phyloP scores from a whole-genome alignment of 2,888 invertebrate species.

The Tetropium fuscum region DNA sequence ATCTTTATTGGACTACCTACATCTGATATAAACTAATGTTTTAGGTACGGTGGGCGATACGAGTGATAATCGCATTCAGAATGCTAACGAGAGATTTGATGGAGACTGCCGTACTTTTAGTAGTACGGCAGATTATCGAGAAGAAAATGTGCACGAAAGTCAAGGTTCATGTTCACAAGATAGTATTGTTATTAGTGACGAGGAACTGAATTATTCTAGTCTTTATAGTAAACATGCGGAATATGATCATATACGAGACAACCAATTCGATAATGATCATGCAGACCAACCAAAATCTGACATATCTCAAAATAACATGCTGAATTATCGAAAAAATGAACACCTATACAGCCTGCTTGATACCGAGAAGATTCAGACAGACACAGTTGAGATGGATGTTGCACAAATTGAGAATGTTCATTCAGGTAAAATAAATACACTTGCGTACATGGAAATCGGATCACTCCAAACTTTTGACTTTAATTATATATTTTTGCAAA shows the following conservation, averaged over 20 bases:
- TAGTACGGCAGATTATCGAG: too few species aligned
- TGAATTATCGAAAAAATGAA: too few species aligned
- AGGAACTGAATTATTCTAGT: constrained; percentile 74
- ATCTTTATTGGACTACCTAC: too few species aligned
- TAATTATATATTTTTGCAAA: too few species aligned
- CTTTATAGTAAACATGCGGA: constrained; percentile 57
- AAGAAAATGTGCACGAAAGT: constrained; percentile 11
- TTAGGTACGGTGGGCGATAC: too few species aligned
- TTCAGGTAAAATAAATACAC: constrained; percentile 21
- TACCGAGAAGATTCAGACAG: not conserved
- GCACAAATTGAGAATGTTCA: constrained; percentile 23
- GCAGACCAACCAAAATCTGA: too few species aligned
- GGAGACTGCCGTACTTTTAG: too few species aligned
- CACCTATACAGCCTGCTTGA: not conserved
- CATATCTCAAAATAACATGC: too few species aligned
- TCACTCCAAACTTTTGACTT: too few species aligned
- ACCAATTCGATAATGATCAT: too few species aligned
- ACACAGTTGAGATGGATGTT: constrained; percentile 3
- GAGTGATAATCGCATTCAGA: too few species aligned
- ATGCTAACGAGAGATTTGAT: not conserved
- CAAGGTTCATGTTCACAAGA: constrained; percentile 43
- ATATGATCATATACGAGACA: constrained; percentile 11
- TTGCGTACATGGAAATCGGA: not conserved
- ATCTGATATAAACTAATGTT: too few species aligned
- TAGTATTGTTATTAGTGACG: constrained; percentile 68